These are phyloP conservation scores for Euura saliciscinereae DNA, from an alignment of 1,140 invertebrate species.

Conservation along the genomic window DNA sequence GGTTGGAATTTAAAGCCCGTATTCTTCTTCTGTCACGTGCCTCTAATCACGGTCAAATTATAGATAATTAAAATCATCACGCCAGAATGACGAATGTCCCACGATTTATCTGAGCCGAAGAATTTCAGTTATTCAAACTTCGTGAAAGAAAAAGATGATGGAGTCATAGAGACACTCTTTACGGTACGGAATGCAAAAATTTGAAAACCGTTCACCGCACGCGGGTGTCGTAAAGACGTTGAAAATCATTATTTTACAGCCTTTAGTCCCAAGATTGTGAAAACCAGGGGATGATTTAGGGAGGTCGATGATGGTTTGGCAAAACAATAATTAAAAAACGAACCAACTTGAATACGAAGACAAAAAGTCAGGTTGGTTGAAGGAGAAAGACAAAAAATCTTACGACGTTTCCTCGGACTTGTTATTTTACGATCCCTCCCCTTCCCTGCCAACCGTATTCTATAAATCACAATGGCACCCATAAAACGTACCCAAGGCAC, in stretches of 20 bases:
- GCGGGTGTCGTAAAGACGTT: background rate
- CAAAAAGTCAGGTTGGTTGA: background rate
- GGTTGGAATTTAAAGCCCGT: background rate
- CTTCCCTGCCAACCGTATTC: background rate
- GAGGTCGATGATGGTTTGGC: background rate
- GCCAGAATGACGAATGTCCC: background rate
- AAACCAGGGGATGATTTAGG: background rate
- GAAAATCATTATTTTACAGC: background rate
- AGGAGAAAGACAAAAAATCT: background rate
- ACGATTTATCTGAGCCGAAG: background rate
- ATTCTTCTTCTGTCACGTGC: constrained; percentile 11
- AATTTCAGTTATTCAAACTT: background rate
- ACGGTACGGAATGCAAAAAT: background rate
- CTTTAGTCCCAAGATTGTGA: background rate
- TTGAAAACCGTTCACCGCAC: background rate
- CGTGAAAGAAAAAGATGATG: background rate
- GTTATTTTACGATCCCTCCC: background rate
- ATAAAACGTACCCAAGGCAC: background rate
- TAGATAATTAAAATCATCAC: constrained; percentile 8
- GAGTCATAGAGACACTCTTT: no score
- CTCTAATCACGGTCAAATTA: constrained; percentile 6
- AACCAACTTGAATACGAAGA: background rate
- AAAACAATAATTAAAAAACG: background rate
- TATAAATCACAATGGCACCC: constrained; percentile 7
- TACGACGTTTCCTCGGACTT: background rate